Evolutionary conservation across 2,888 invertebrate genomes (phyloP), one percentile per base, ranked within the genome.

Genomic region (Mactromeris polynyma): DNA sequence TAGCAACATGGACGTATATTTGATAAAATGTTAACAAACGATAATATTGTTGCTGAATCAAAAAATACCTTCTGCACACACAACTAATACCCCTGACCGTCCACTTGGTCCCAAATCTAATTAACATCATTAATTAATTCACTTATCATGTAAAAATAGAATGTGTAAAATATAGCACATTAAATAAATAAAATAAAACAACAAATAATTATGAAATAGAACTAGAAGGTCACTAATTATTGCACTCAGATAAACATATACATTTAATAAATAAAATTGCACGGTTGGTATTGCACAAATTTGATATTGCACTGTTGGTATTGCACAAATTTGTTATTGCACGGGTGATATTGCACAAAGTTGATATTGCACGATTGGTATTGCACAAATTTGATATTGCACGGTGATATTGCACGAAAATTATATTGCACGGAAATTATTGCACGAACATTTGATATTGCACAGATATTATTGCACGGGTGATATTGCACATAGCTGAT

Each of bases 351-450:
- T 87, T 87, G 87, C 87, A 87, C 87, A 83, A 79, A 64, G 19
- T 40, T 17, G 78, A 31, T 78, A 88, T 88, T 88, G 87, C 87
- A 87, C 87, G 2, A 40, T 17, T 83, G 64, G 26, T 87, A 88
- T 88, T 88, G 88, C 88, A 89, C 89, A 31, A 40, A 73, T 38
- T 26, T 21, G 33, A 77, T 31, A 87, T 87, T 87, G 87, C 86
- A 87, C 82, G 40, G 19, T 54, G 33, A 14, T 77, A 77, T 77
- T 77, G 77, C 77, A 77, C 77, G 4, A n/a, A n/a, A 19, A 36
- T 81, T 31, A 51, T 77, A 84, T 84, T 84, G 84, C 84, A 85
- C 69, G 77, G 21, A n/a, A n/a, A n/a, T n/a, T n/a, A n/a, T n/a
- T n/a, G n/a, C n/a, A n/a, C n/a, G n/a, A n/a, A n/a, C n/a, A n/a